Conservation (phyloP, 2,888 invertebrate genomes). For the Cosmia trapezina region DNA sequence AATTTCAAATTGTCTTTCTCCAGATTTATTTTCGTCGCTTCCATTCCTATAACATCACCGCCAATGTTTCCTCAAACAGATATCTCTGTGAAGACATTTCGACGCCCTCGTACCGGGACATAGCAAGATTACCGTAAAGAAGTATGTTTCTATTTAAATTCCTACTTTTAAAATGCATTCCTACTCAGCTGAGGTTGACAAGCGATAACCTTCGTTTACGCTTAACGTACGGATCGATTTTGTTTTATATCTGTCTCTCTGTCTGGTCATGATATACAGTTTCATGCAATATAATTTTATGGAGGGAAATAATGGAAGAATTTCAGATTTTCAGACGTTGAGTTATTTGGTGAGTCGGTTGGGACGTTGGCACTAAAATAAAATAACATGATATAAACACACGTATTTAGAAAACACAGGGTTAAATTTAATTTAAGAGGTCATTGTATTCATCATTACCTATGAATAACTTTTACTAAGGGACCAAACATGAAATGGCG, state of each 20-base stretch:
- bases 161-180: constrained; percentile 69
- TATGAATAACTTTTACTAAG: too few relatives aligned
- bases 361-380: neutral
- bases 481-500: too few relatives aligned
- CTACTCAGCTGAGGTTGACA: constrained; percentile 79
- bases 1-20: too few relatives aligned
- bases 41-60: constrained; percentile 29
- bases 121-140: constrained; percentile 79
- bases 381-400: neutral
- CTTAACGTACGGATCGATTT: constrained; percentile 56
- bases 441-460: too few relatives aligned
- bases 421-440: too few relatives aligned
- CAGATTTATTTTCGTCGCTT: constrained; percentile 24
- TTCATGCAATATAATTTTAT: constrained; percentile 43
- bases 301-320: constrained; percentile 4
- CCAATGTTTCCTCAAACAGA: constrained; percentile 71
- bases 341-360: constrained; percentile 19
- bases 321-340: constrained; percentile 27
- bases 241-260: constrained; percentile 47
- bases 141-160: constrained; percentile 85
- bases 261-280: constrained; percentile 42
- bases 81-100: constrained; percentile 76
- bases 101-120: constrained; percentile 76
- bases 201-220: constrained; percentile 70
- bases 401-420: neutral